These are phyloP conservation scores for Pangasius djambal DNA, from an alignment of 2,797 vertebrate genomes.

Conservation along the genomic window DNA sequence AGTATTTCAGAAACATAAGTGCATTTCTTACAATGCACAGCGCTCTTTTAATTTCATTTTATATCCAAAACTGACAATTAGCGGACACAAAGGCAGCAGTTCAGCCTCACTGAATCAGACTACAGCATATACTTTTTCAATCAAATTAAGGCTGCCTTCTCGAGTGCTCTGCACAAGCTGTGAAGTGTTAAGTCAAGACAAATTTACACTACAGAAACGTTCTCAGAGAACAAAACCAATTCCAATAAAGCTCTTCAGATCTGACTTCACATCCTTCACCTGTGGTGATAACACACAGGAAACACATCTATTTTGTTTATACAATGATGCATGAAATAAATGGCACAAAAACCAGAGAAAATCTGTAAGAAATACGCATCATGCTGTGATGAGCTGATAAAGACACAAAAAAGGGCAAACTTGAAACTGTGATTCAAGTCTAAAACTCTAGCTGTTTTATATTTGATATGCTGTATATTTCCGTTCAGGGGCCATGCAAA, in stretches of 20 bases:
- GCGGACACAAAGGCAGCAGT: not conserved
- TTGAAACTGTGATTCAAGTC: not conserved
- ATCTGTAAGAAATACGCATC: not conserved
- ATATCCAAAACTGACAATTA: not conserved
- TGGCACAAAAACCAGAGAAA: slow-evolving; percentile 6
- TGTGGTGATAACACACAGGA: not conserved
- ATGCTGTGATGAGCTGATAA: not conserved
- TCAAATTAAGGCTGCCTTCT: slow-evolving; percentile 9
- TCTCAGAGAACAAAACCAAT: slow-evolving; percentile 8
- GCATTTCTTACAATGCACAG: not conserved
- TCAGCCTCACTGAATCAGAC: not conserved
- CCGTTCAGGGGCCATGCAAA: not conserved
- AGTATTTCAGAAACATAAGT: not conserved
- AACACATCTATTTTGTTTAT: not conserved
- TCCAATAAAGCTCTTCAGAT: not conserved
- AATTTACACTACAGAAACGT: slow-evolving; percentile 11
- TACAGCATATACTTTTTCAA: not conserved
- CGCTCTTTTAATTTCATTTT: slow-evolving; percentile 6
- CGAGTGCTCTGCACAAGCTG: slow-evolving; percentile 21
- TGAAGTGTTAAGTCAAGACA: slow-evolving; percentile 10
- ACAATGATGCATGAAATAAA: not conserved
- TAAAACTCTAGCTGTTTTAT: not conserved
- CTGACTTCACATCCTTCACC: not conserved
- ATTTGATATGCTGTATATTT: not conserved
- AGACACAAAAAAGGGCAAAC: not conserved